Evolutionary conservation across 2,797 vertebrate species (phyloP), one percentile per base, ranked within the genome.

Genomic region (Serranus cabrilla): DNA sequence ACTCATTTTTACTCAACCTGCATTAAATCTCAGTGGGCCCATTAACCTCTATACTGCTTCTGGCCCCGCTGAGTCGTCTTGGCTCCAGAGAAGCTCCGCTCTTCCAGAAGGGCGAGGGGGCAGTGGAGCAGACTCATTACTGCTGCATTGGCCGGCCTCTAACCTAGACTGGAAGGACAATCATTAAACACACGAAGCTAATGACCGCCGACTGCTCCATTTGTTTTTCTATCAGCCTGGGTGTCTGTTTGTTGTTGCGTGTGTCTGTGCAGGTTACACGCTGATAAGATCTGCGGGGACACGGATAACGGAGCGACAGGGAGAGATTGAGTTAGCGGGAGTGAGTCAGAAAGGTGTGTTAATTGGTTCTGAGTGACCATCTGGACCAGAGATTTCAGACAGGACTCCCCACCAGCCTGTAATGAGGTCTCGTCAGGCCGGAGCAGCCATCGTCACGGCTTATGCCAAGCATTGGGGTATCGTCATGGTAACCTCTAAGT

Each of bases 311-410:
- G 65, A 68, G 71, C 12, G 7, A 56, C 34, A 11, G 39, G 27
- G 27, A 80, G 60, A 23, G 47, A 71, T 23, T 8, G 75, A 68
- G 77, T 52, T 13, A 18, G 65, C 17, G 63, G 47, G 51, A 69
- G 55, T 18, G 63, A 72, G 70, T 81, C 71, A 69, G 49, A 66
- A 60, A 87, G 83, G 72, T 86, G 89, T 65, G 70, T 87, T 91
- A 89, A 86, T 90, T 87, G 79, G 83, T 71, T 83, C 56, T 52
- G 74, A 81, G 68, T 64, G 81, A 86, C 79, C 45, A 76, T 85
- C 78, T 87, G 82, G 79, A 76, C 57, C 66, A 39, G 71, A 72
- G 59, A 74, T 75, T 81, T 74, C 65, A 71, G 82, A 86, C 70
- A 52, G 78, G 77, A 76, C 84, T 79, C 84, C 91, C 83, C 76